These are phyloP conservation scores for Dermatemys mawii DNA, from an alignment of 2,113 vertebrate species.

Conservation along the genomic window DNA sequence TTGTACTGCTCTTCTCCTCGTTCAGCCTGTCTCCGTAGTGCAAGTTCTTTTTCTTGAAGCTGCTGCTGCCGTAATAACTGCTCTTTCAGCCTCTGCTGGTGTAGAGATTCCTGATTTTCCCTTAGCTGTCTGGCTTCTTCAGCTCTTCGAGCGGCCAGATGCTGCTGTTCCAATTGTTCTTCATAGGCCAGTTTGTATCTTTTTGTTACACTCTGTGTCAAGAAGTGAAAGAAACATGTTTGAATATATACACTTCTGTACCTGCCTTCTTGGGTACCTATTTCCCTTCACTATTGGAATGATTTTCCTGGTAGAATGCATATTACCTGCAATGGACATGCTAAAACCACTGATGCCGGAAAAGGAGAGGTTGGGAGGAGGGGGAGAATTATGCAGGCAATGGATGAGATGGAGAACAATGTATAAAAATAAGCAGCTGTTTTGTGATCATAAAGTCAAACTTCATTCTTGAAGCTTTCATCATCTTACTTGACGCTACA, in stretches of 20 bases:
- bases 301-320: background rate
- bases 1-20: slow-evolving; percentile 75
- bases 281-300: background rate
- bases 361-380: background rate
- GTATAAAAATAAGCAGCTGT: background rate
- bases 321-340: background rate
- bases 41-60: slow-evolving; percentile 79
- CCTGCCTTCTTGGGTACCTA: background rate
- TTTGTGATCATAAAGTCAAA: background rate
- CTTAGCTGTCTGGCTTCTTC: slow-evolving; percentile 82
- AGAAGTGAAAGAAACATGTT: background rate
- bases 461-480: background rate
- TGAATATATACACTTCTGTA: background rate
- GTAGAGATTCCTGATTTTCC: slow-evolving; percentile 82
- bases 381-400: background rate
- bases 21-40: slow-evolving; percentile 79
- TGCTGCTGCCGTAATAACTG: slow-evolving; percentile 82
- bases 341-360: background rate
- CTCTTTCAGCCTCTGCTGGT: slow-evolving; percentile 81
- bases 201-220: slow-evolving; percentile 9
- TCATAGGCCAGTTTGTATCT: slow-evolving; percentile 82
- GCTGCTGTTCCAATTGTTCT: slow-evolving; percentile 91
- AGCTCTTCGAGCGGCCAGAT: slow-evolving; percentile 76
- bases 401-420: background rate
- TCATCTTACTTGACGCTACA: no score